Evolutionary conservation across 1,140 invertebrate genomes (phyloP).

Genomic region (Cydia fagiglandana): DNA sequence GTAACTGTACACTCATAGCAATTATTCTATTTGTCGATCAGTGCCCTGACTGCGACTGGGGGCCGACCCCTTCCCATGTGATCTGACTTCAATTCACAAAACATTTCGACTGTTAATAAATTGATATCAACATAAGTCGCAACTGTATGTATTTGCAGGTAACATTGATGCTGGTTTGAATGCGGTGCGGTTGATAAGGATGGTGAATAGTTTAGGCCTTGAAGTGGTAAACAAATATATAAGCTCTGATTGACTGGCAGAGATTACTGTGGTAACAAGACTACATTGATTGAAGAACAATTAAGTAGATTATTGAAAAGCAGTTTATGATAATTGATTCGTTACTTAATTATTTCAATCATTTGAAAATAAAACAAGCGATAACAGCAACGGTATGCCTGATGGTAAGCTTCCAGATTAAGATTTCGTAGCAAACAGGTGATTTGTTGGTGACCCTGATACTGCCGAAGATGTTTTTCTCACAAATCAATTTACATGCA

Average conservation of each 20-base stretch:
- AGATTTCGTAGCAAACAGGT: no score
- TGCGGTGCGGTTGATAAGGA: not conserved
- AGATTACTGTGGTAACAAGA: not conserved
- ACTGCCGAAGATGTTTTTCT: no score
- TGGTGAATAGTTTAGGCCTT: not conserved
- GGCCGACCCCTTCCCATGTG: slow-evolving; percentile 8
- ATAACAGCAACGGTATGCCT: no score
- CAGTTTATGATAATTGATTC: no score
- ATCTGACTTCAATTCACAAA: not conserved
- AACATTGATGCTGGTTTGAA: not conserved
- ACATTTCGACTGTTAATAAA: not conserved
- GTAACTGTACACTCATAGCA: not conserved
- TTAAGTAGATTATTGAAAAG: no score
- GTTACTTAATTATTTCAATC: no score
- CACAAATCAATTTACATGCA: no score
- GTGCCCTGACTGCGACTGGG: slow-evolving; percentile 8
- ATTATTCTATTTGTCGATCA: slow-evolving; percentile 18
- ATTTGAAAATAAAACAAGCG: no score
- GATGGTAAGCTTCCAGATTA: no score
- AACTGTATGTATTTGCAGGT: not conserved
- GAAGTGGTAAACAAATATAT: not conserved
- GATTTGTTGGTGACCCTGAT: no score
- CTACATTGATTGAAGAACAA: not conserved
- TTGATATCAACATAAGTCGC: no score
- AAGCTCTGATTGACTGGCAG: not conserved